Percentiles rank a stretch among this genome's conserved stretches.
phyloP scores from a whole-genome alignment of 2,888 invertebrate species.

The Drosophila nr. perissopoda region DNA sequence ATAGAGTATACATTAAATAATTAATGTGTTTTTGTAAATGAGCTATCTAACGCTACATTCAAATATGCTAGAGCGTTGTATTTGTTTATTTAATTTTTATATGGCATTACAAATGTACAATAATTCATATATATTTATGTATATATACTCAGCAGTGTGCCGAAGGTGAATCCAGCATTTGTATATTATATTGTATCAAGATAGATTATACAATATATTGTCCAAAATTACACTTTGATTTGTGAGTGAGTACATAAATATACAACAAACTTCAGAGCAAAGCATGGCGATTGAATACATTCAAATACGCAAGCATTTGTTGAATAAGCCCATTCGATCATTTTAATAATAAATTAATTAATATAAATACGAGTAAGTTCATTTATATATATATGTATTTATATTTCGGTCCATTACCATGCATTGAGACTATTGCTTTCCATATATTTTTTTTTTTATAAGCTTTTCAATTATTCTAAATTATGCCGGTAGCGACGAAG shows the following conservation, averaged over 20 bases:
- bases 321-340: neutral
- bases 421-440: slow-evolving; percentile 48
- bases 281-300: neutral
- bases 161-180: slow-evolving; percentile 4
- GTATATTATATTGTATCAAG: slow-evolving; percentile 1
- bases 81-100: neutral
- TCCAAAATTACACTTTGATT: slow-evolving; percentile 15
- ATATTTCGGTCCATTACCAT: slow-evolving; percentile 35
- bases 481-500: slow-evolving; percentile 85
- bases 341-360: neutral
- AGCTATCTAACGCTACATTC: slow-evolving; percentile 30
- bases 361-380: slow-evolving; percentile 16
- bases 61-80: slow-evolving; percentile 8
- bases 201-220: slow-evolving; percentile 3
- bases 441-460: slow-evolving; percentile 5
- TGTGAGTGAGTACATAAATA: slow-evolving; percentile 1
- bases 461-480: slow-evolving; percentile 70
- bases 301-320: slow-evolving; percentile 11
- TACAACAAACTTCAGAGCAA: neutral
- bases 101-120: slow-evolving; percentile 8
- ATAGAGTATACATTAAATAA: neutral
- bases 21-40: slow-evolving; percentile 4
- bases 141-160: slow-evolving; percentile 14
- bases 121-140: slow-evolving; percentile 6
- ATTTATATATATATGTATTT: slow-evolving; percentile 20